A percentile compares a stretch with the other conserved stretches of the same genome.
Evolutionary conservation across 1,140 invertebrate species (phyloP).

Genomic region (Brachystomella parvula): DNA sequence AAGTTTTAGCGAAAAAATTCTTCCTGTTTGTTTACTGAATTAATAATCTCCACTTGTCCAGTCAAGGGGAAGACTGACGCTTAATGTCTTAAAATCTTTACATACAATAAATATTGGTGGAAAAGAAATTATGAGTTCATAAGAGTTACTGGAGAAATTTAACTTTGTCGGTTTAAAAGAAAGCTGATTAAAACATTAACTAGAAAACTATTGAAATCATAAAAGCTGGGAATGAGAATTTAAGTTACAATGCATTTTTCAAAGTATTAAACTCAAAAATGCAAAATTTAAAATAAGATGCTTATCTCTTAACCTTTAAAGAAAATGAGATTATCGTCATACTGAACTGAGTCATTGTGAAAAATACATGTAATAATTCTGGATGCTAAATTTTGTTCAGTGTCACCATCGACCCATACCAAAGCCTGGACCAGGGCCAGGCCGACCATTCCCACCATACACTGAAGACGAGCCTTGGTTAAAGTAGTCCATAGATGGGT

Average conservation of each 20-base stretch:
- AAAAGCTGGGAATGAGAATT: neutral
- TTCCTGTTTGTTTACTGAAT: no score
- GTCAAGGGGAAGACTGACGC: no score
- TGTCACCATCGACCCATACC: neutral
- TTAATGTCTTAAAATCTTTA: no score
- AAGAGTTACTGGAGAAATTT: no score
- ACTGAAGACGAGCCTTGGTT: constrained; percentile 4
- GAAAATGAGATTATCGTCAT: neutral
- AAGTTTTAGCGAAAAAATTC: no score
- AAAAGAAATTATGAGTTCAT: no score
- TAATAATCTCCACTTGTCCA: no score
- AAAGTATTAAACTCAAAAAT: neutral
- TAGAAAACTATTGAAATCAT: neutral
- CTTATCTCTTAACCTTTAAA: neutral
- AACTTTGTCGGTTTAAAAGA: no score
- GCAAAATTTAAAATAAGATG: neutral
- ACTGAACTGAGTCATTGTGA: no score
- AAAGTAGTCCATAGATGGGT: constrained; percentile 15
- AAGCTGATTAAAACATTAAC: no score
- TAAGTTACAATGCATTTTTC: neutral
- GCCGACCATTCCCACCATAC: neutral
- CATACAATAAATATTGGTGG: no score
- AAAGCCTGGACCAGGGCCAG: neutral
- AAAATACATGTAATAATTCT: neutral
- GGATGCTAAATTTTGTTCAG: neutral